Evolutionary conservation across 2,888 invertebrate genomes (phyloP), one percentile per base, ranked within the genome.

Genomic region (Cephus pygmeus): DNA sequence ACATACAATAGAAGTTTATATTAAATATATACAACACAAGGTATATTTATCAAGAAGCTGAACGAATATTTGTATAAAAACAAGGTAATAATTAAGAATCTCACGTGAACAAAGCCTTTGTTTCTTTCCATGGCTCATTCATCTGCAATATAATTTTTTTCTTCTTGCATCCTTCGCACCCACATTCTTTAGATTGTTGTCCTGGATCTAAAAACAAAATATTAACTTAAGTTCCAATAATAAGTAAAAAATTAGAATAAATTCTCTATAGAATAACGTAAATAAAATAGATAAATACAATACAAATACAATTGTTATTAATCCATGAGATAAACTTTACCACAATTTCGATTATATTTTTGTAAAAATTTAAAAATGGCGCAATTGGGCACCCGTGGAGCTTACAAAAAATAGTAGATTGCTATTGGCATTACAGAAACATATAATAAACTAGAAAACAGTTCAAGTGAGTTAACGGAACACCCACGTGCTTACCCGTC

Each of bases 61-160:
- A 71, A 23, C 11, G 12, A 31, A 56, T 33, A 71, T 71, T 71
- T 31, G 15, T 33, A 30, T 71, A 33, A 31, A 11, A 33, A 31
- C 9, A 71, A 33, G 15, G 31, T 3, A 9, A 31, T 33, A 15
- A 71, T 11, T 31, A 33, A 31, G 31, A 31, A 31, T 71, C 92
- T 91, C 92, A 94, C 94, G 92, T 92, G 35, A 96, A 93, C 85
- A 96, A 94, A 88, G 96, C 94, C 92, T 97, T 97, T 1, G 96
- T 94, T 87, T 95, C 94, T 87, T 96, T 96, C 95, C 97, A 97
- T 31, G 99, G 98, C 92, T 98, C 96, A 84, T 96, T 96, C 79
- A 95, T 94, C 88, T 96, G 96, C 89, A 98, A 93, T 82, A 96
- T 94, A 79, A 95, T 92, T 88, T 95, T 95, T 92, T 99, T 99